phyloP scores from a whole-genome alignment of 2,797 vertebrate genomes.

The Cuniculus paca region DNA sequence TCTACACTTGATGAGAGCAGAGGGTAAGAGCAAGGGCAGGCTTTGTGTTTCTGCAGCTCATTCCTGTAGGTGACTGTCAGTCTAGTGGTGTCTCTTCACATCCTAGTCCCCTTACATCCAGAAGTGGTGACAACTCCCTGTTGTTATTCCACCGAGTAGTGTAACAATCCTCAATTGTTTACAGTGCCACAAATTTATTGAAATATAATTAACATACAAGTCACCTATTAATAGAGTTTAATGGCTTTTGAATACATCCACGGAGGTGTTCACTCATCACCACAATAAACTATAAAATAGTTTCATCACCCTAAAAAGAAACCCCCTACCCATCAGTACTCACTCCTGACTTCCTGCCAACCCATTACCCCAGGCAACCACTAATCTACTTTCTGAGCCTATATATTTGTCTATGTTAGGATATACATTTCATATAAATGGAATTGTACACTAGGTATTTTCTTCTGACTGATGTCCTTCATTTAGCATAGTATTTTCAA shows the following conservation, averaged over 20 bases:
- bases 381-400: background rate
- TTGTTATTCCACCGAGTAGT: background rate
- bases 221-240: background rate
- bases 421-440: background rate
- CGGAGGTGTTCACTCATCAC: background rate
- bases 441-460: background rate
- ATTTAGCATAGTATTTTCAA: background rate
- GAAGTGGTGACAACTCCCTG: background rate
- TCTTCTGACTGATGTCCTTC: background rate
- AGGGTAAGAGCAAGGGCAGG: background rate
- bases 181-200: background rate
- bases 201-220: background rate
- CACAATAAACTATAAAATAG: background rate
- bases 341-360: background rate
- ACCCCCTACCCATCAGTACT: background rate
- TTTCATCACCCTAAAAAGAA: conserved; percentile 17
- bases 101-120: background rate
- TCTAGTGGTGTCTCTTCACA: background rate
- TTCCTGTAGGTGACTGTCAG: background rate
- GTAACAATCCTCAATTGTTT: background rate
- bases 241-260: background rate
- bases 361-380: background rate
- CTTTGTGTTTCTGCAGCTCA: background rate
- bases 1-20: background rate
- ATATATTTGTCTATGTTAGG: background rate